Conservation (phyloP, 2,888 invertebrate genomes). For the Epinotia demarniana region DNA sequence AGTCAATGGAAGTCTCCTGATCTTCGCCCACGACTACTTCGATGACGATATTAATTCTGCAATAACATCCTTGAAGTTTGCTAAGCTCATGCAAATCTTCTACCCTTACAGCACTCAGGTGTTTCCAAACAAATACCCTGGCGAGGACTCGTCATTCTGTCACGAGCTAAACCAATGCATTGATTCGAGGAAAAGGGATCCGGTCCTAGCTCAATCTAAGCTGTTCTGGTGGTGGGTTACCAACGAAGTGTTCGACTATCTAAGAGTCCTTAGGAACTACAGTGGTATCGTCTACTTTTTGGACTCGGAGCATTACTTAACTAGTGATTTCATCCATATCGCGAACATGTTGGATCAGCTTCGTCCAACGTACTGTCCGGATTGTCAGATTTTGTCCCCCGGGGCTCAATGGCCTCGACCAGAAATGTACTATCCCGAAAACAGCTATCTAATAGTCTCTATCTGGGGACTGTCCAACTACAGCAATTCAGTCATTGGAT, state of each 20-base stretch:
- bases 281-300: constrained; percentile 49
- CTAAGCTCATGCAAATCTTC: constrained; percentile 60
- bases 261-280: constrained; percentile 58
- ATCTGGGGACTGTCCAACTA: constrained; percentile 32
- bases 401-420: constrained; percentile 6
- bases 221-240: constrained; percentile 43
- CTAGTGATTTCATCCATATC: constrained; percentile 29
- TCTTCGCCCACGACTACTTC: constrained; percentile 56
- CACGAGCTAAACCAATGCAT: constrained; percentile 14
- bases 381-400: constrained; percentile 23
- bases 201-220: constrained; percentile 22
- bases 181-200: constrained; percentile 9
- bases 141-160: constrained; percentile 23
- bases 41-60: constrained; percentile 49
- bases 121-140: constrained; percentile 33
- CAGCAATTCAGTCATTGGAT: constrained; percentile 23
- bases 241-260: constrained; percentile 49
- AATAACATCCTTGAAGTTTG: constrained; percentile 48
- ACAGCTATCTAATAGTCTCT: constrained; percentile 11
- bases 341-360: constrained; percentile 24
- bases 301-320: constrained; percentile 23
- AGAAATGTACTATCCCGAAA: constrained; percentile 21
- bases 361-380: constrained; percentile 23
- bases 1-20: constrained; percentile 55
- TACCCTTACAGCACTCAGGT: constrained; percentile 56